phyloP scores from a whole-genome alignment of 2,888 invertebrate genomes.

The Malthinus flaveolus region DNA sequence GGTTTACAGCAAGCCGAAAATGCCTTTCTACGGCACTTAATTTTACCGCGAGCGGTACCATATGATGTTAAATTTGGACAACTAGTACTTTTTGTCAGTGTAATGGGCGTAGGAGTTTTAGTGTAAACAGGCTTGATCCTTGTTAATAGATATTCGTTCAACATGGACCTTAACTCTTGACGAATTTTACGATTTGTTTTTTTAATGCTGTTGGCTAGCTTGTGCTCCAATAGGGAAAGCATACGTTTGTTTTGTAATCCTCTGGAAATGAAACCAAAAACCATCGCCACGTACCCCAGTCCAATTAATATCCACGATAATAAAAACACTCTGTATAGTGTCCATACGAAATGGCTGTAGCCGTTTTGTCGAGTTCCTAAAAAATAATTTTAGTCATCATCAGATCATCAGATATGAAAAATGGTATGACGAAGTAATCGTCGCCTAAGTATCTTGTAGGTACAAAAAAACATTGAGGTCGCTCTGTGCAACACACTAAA shows the following conservation, averaged over 20 bases:
- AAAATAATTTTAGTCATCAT: slow-evolving; percentile 9
- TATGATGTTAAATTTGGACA: slow-evolving; percentile 69
- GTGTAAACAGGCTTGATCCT: slow-evolving; percentile 78
- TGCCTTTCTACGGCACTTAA: slow-evolving; percentile 58
- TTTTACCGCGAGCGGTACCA: slow-evolving; percentile 29
- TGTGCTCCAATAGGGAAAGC: slow-evolving; percentile 69
- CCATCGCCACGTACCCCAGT: slow-evolving; percentile 88
- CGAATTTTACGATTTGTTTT: slow-evolving; percentile 78
- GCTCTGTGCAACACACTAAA: too few species aligned
- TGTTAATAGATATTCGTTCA: slow-evolving; percentile 73
- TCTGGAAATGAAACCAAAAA: slow-evolving; percentile 80
- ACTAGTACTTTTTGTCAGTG: slow-evolving; percentile 60
- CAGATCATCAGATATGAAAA: too few species aligned
- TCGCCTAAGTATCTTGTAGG: too few species aligned
- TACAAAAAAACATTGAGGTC: too few species aligned
- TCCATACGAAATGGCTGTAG: slow-evolving; percentile 64
- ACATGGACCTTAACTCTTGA: slow-evolving; percentile 46
- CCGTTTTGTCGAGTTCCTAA: slow-evolving; percentile 45
- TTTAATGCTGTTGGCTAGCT: slow-evolving; percentile 74
- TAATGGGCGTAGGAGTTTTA: slow-evolving; percentile 53
- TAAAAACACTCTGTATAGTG: slow-evolving; percentile 78
- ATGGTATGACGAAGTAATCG: too few species aligned
- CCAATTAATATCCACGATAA: slow-evolving; percentile 91
- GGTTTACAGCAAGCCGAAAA: slow-evolving; percentile 54
- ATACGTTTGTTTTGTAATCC: slow-evolving; percentile 77